Evolutionary conservation across 2,797 vertebrate species (phyloP).

Genomic region (Gephyroberyx darwinii): DNA sequence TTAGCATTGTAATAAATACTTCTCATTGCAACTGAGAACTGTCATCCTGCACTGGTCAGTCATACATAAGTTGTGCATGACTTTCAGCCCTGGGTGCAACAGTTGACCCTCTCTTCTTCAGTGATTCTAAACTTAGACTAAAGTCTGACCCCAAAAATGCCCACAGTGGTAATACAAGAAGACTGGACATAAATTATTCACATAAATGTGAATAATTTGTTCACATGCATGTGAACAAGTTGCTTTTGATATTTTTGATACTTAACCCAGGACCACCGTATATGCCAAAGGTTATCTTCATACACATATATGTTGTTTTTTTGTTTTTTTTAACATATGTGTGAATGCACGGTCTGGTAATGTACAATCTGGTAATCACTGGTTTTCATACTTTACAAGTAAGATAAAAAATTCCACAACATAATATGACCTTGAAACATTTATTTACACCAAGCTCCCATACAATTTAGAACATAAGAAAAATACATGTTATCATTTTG

Average conservation of each 20-base stretch:
- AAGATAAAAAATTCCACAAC: constrained; percentile 22
- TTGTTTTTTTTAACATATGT: background rate
- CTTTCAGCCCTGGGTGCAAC: constrained; percentile 39
- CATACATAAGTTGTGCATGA: background rate
- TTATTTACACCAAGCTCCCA: constrained; percentile 71
- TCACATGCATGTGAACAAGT: constrained; percentile 47
- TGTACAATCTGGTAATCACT: background rate
- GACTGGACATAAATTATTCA: constrained; percentile 67
- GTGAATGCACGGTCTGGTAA: background rate
- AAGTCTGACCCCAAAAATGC: constrained; percentile 46
- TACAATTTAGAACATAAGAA: constrained; percentile 21
- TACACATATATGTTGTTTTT: background rate
- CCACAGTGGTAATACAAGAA: constrained; percentile 66
- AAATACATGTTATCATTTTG: background rate
- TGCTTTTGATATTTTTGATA: constrained; percentile 29
- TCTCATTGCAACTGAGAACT: constrained; percentile 55
- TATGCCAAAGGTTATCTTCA: background rate
- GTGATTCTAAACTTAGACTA: constrained; percentile 64
- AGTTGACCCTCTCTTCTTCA: constrained; percentile 53
- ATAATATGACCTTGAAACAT: constrained; percentile 42
- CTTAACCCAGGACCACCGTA: background rate
- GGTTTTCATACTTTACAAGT: background rate
- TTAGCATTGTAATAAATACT: constrained; percentile 19
- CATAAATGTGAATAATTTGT: too few relatives aligned
- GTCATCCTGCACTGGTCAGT: constrained; percentile 48